These are phyloP conservation scores for Bagarius yarrelli DNA, from an alignment of 2,113 vertebrate genomes.

Conservation along the genomic window DNA sequence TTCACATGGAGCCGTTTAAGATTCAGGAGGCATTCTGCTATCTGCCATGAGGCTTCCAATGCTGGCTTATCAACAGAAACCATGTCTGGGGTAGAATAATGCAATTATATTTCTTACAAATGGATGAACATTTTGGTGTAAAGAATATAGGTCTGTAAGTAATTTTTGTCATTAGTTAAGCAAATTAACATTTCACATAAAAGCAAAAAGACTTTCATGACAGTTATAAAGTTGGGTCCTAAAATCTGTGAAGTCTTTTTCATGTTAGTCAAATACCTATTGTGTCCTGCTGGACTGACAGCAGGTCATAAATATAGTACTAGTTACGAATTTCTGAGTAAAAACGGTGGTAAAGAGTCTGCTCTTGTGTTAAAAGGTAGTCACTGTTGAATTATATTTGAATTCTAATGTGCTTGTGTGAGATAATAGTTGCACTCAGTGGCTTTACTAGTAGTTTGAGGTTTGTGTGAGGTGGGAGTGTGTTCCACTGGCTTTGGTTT, in stretches of 20 bases:
- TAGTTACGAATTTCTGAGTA: background rate
- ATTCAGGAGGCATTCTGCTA: conserved; percentile 22
- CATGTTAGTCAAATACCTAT: background rate
- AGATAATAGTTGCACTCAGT: background rate
- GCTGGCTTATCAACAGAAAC: conserved; percentile 3
- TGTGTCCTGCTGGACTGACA: background rate
- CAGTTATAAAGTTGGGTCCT: background rate
- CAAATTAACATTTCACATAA: background rate
- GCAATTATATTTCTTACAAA: conserved; percentile 9
- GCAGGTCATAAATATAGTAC: background rate
- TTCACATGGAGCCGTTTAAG: conserved; percentile 9
- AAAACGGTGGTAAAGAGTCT: background rate
- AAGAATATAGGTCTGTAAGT: background rate
- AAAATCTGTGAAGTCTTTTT: background rate
- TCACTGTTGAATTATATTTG: background rate
- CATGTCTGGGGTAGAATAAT: conserved; percentile 5
- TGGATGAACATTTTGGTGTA: background rate
- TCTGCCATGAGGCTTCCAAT: conserved; percentile 1
- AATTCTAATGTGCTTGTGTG: background rate
- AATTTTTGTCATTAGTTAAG: conserved; percentile 10
- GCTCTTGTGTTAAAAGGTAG: background rate
- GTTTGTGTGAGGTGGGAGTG: background rate
- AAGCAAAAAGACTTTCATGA: background rate
- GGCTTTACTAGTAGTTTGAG: background rate
- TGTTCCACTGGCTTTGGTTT: background rate